Base-by-base conservation (phyloP, 2,113 vertebrate genomes). In the Hydrolagus affinis region DNA sequence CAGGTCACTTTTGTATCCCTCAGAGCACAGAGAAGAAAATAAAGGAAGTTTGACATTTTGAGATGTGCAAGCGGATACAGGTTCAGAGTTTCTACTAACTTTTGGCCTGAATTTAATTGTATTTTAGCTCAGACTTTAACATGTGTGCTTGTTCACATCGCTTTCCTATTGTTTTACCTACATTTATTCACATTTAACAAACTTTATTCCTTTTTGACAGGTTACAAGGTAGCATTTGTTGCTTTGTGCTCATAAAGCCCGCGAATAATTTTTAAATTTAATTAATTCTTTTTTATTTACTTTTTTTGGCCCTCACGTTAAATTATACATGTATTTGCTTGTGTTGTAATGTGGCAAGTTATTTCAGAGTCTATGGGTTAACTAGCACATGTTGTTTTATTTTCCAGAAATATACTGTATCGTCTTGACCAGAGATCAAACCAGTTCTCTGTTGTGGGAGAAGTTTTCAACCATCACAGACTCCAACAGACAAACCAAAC, bases 361-460 rank as follows among this genome's bases (percentile, higher is more conserved):
- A 77, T 62, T 64, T 80, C 17, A 80, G 60, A 25, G 9, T 28
- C 60, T 80, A 14, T 74, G 30, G 30, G 30, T 66, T 62, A 30
- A 83, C 66, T 66, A 32, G 3, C 32, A 83, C 66, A 10, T 32
- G 86, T 57, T 85, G 86, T 89, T 89, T 88, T 91, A 88, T 87
- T 88, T 89, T 90, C 75, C 87, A 98, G 97, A 92, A 98, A 98
- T 87, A 94, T 98, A 86, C 91, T 99, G 32, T 98, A 97, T 90
- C 93, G 92, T 85, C 89, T 96, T 75, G 94, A 95, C 88, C 93
- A 91, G 87, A 93, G 90, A 88, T 92, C 90, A 23, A 89, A 89
- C 56, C 91, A 90, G 86, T 97, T 99, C 88, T 96, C 97, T 78
- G 90, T 95, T 59, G 90, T 98, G 80, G 90, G 91, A 86, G 93